Evolutionary conservation across 1,140 invertebrate species (phyloP).

Genomic region (Archegozetes longisetosus): DNA sequence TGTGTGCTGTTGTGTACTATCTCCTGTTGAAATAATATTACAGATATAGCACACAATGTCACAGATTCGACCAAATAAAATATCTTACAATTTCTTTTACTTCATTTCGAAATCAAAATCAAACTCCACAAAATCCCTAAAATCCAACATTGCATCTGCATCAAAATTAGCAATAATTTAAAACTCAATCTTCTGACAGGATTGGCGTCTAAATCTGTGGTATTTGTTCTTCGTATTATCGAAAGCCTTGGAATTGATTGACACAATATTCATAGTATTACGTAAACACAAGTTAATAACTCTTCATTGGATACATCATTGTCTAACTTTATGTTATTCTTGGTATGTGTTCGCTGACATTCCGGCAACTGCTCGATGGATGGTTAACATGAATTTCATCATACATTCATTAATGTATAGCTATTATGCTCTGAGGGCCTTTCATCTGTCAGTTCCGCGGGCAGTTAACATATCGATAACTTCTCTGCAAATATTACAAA

Average conservation of each 20-base stretch:
- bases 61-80: no score
- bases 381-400: conserved; percentile 94
- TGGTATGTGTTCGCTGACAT: conserved; percentile 32
- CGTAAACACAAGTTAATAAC: conserved; percentile 40
- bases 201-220: conserved; percentile 82
- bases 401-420: conserved; percentile 43
- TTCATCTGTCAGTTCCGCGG: conserved; percentile 32
- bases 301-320: conserved; percentile 42
- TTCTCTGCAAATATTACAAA: conserved; percentile 35
- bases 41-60: no score
- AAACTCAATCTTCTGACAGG: no score
- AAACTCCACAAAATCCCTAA: no score
- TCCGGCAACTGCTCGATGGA: conserved; percentile 49
- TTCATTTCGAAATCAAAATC: no score
- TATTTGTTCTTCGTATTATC: conserved; percentile 85
- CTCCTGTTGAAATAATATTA: no score
- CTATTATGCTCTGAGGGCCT: conserved; percentile 37
- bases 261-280: conserved; percentile 38
- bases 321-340: conserved; percentile 35
- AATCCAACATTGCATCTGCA: no score
- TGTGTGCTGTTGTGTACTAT: no score
- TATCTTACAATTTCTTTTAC: no score
- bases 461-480: conserved; percentile 36
- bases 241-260: conserved; percentile 48
- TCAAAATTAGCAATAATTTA: no score